Base-by-base conservation (phyloP, 2,113 vertebrate species). In the Periophthalmus modestus region DNA sequence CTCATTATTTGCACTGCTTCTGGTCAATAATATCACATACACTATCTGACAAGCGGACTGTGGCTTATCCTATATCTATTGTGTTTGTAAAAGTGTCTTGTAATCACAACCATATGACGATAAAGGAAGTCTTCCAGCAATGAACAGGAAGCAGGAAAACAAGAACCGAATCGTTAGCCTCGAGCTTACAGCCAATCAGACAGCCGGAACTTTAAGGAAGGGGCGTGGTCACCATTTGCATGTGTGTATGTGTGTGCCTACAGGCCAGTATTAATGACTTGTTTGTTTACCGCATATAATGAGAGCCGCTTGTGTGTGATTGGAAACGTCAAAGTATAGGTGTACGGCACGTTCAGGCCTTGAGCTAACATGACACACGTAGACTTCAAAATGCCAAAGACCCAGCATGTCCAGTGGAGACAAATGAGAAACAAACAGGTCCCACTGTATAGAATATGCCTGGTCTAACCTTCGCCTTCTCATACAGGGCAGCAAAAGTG, bases 51-150 rank as follows among this genome's bases (percentile, higher is more conserved):
- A 73, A 78, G 81, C 83, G 91, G 81, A 87, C 91, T 90, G 87
- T 91, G 93, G 94, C 94, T 92, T 90, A 93, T 89, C 92, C 87
- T 87, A 89, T 93, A 94, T 90, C 77, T 50, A 73, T 85, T 73
- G 63, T 85, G 61, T 69, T 68, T 73, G 28, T 7, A 55, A 21
- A 55, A 55, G 61, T 84, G 79, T 80, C 89, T 92, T 91, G 91
- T 97, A 98, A 98, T 97, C 94, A 96, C 92, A 95, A 96, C 92
- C 96, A 97, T 90, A 95, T 96, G 95, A 93, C 83, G 91, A 74
- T 74, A 89, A 88, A 95, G 95, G 94, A 97, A 96, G 94, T 95
- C 93, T 93, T 94, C 89, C 87, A 94, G 91, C 92, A 88, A 93
- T 93, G 81, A 90, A 95, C 92, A 97, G 90, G 90, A 92, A 91